Base-by-base conservation (phyloP, 2,113 vertebrate species). In the Microcebus ravelobensis region DNA sequence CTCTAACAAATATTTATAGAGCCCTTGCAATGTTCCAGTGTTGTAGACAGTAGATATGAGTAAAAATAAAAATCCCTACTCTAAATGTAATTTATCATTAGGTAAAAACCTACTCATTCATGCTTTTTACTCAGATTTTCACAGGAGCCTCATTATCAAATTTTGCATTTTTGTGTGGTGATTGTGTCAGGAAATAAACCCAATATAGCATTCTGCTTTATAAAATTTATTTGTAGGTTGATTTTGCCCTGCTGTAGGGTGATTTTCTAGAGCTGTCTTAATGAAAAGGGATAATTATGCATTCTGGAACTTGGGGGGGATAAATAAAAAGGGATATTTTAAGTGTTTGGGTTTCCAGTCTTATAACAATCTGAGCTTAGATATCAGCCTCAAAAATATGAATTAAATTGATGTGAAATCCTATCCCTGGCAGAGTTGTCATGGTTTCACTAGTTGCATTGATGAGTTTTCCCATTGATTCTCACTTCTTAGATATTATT, bases 291-390 rank as follows among this genome's bases (percentile, higher is more conserved):
- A 48, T 86, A 50, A 50, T 50, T 50, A 50, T 50, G 50, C 50
- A 50, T 50, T 50, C 50, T 50, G 50, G 50, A 50, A 50, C 11
- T 50, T 11, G 50, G 48, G 50, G 50, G 39, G 90, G 93, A 42
- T 63, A 91, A 95, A 91, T 95, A 80, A 91, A 87, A 93, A 55
- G 55, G 17, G 73, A 48, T 86, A 29, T 73, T 93, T 80, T 67
- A 61, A 59, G 50, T 83, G 42, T 93, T 95, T 85, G 93, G 31
- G 13, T 76, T 90, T 81, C 17, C 45, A 95, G 0, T 82, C 89
- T 82, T 67, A 14, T 14, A 77, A 59, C 77, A 74, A 45, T 73
- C 76, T 63, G 67, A 91, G 73, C 25, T 91, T 76, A 71, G 9
- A 90, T 90, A 67, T 48, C 81, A 73, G 36, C 76, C 76, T 91